Evolutionary conservation across 2,797 vertebrate genomes (phyloP).

Genomic region (Eremophila alpestris): DNA sequence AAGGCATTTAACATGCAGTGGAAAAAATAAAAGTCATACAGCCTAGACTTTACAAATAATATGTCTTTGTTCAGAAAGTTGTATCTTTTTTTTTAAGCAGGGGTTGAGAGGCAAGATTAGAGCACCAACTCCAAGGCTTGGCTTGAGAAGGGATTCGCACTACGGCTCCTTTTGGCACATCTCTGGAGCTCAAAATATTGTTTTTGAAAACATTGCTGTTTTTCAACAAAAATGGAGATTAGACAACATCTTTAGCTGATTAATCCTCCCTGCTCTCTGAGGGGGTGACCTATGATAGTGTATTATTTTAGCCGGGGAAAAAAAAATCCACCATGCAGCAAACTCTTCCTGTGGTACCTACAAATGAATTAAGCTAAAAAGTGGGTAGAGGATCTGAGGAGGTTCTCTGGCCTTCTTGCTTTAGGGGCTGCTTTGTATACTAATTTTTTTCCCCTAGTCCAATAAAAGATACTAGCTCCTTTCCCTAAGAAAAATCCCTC

Average conservation of each 20-base stretch:
- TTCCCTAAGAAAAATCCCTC: constrained; percentile 71
- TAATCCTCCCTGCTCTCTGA: constrained; percentile 43
- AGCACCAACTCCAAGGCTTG: constrained; percentile 29
- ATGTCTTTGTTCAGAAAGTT: constrained; percentile 28
- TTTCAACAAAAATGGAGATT: constrained; percentile 40
- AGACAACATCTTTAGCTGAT: constrained; percentile 67
- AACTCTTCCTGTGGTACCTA: constrained; percentile 36
- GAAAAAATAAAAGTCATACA: not conserved
- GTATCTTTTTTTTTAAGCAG: not conserved
- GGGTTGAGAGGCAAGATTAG: not conserved
- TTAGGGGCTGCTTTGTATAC: constrained; percentile 52
- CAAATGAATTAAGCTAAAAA: constrained; percentile 39
- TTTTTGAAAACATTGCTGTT: constrained; percentile 46
- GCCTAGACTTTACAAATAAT: constrained; percentile 39
- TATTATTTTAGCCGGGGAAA: constrained; percentile 35
- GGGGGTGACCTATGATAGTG: constrained; percentile 28
- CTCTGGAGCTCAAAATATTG: constrained; percentile 57
- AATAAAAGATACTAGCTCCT: constrained; percentile 76
- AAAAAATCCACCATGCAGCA: not conserved
- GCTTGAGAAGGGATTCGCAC: not conserved
- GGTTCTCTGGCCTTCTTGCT: constrained; percentile 37
- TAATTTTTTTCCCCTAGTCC: constrained; percentile 56
- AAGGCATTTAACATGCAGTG: not conserved
- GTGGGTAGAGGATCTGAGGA: not conserved
- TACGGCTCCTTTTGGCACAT: constrained; percentile 18